Evolutionary conservation across 2,797 vertebrate species (phyloP).

Genomic region (Fringilla coelebs): DNA sequence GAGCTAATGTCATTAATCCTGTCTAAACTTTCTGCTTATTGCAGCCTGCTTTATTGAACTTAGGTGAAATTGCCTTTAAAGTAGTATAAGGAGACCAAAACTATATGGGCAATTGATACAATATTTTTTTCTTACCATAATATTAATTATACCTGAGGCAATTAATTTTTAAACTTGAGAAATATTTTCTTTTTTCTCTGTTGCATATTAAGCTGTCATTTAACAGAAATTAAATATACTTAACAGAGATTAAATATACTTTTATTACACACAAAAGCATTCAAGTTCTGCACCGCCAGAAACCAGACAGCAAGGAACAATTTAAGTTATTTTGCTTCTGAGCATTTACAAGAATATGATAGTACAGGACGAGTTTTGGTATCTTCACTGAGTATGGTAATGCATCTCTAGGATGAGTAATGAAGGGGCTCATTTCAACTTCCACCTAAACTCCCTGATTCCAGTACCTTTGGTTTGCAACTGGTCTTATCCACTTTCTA

Average conservation of each 20-base stretch:
- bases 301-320: neutral
- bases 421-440: neutral
- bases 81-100: neutral
- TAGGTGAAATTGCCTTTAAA: neutral
- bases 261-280: neutral
- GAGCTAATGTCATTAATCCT: neutral
- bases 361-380: neutral
- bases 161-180: neutral
- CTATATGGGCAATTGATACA: neutral
- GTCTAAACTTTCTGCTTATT: neutral
- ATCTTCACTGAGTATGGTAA: neutral
- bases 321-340: neutral
- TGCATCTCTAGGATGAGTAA: neutral
- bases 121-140: neutral
- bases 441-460: neutral
- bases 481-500: neutral
- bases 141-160: neutral
- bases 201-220: neutral
- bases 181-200: neutral
- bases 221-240: neutral
- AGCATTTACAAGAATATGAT: neutral
- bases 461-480: neutral
- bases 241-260: neutral
- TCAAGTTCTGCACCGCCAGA: neutral
- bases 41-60: neutral